Percentiles rank a stretch among this genome's conserved stretches.
These are phyloP conservation scores for Cathartes aura DNA, from an alignment of 2,113 vertebrate genomes.

Conservation along the genomic window DNA sequence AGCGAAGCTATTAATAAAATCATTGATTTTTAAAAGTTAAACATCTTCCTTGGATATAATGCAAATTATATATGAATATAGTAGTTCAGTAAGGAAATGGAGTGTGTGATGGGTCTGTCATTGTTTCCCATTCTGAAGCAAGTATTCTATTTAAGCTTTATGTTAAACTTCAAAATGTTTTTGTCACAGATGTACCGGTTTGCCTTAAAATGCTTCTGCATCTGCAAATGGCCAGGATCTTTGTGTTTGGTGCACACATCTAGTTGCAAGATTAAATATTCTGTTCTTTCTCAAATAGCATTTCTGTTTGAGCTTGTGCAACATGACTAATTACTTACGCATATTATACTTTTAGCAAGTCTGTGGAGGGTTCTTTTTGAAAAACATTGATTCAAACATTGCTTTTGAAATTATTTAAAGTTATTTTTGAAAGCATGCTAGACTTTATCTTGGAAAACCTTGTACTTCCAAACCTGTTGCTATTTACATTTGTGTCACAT, in stretches of 20 bases:
- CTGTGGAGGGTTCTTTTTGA: background rate
- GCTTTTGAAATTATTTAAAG: background rate
- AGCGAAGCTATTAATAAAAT: background rate
- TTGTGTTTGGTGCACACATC: background rate
- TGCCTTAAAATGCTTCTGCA: background rate
- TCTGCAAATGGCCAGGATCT: background rate
- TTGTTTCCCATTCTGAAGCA: background rate
- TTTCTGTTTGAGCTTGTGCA: background rate
- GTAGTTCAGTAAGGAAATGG: background rate
- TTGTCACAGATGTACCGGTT: background rate
- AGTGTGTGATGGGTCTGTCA: background rate
- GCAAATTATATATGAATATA: background rate
- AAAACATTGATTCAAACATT: background rate
- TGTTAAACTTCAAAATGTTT: background rate
- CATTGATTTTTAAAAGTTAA: background rate
- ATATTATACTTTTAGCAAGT: background rate
- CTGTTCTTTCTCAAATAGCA: background rate
- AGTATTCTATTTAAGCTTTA: background rate
- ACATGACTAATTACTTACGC: background rate
- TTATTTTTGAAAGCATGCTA: background rate
- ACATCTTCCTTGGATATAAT: background rate
- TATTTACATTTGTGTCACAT: slow-evolving; percentile 52
- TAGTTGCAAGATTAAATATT: background rate
- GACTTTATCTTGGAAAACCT: background rate
- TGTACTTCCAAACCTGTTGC: slow-evolving; percentile 35